Base-by-base conservation (phyloP, 2,797 vertebrate species). In the Chrosomus eos region DNA sequence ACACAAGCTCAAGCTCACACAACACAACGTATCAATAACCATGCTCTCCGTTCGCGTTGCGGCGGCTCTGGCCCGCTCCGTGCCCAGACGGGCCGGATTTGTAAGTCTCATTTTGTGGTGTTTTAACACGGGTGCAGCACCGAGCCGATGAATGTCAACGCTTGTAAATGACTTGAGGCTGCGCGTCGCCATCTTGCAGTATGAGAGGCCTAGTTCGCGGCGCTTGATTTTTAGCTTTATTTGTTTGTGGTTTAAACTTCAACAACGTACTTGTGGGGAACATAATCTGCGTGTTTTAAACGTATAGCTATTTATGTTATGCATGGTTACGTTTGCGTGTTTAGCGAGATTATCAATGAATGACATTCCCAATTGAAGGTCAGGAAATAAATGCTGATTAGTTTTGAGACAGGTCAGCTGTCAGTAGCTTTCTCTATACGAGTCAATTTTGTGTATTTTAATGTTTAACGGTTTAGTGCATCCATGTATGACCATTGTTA, bases 11-110 rank as follows among this genome's bases (percentile, higher is more conserved):
- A 45, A 64, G 48, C 33, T 66, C 67, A 4, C 21, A 90, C 86
- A 28, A 4, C 21, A 90, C 86, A 28, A 91, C 77, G 86, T 82
- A 89, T 77, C 84, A 67, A 45, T 87, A 62, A 92, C 86, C 87
- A 99, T 99, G 97, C 91, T 98, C 90, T 97, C 97, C 62, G 97
- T 97, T 88, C 97, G 98, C 88, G 96, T 98, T 81, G 97, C 96
- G 60, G 95, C 97, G 85, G 95, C 95, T 76, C 92, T 98, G 87
- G 96, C 90, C 88, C 96, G 97, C 82, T 89, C 93, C 79, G 91
- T 98, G 62, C 97, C 97, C 14, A 95, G 95, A 73, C 95, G 97
- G 91, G 96, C 97, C 36, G 95, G 95, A 83, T 89, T 97, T 93
- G 98, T 99, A 91, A 97, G 97, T 94, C 84, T 82, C 88, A 67